Evolutionary conservation across 2,113 vertebrate genomes (phyloP), one percentile per base, ranked within the genome.

Genomic region (Trematomus loennbergii): DNA sequence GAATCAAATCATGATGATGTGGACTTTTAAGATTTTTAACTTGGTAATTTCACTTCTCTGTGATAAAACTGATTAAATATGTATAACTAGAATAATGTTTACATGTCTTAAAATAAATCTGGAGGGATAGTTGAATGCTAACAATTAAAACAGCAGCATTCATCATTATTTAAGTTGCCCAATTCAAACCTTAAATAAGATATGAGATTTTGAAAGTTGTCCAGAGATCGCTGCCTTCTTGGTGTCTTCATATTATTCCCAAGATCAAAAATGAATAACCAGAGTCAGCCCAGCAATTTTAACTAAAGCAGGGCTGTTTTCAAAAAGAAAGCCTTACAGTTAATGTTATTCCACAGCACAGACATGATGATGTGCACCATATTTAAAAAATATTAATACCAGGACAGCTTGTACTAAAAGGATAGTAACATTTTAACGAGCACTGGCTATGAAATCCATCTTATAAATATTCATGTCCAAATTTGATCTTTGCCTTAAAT

Each of bases 361-460:
- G 29, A 55, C 1, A 50, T 77, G 54, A 58, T 52, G 48, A 69
- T 61, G 54, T 59, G 46, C n/a, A 36, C 46, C 55, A 54, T 70
- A 65, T 70, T 66, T 65, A 48, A 20, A 77, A 81, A 36, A 55
- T 12, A 87, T 83, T 85, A 68, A 65, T 72, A 58, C 69, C 63
- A 58, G 72, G 75, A 84, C 72, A 84, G 60, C 68, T 68, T 79
- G 71, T 59, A 48, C 12, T 75, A 63, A 72, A 84, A 75, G 55
- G 22, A 65, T 18, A 73, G 18, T 75, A 45, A 73, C 86, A 80
- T 9, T 70, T 82, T 78, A 82, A 85, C 66, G 65, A 87, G 65
- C 61, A 68, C 54, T 36, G 77, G 65, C 17, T 55, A 55, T 60
- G 50, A 68, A 70, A 74, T 72, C 9, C 25, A 72, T 71, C 49